A percentile compares a stretch with the other conserved stretches of the same genome.
Conservation (phyloP, 2,113 vertebrate species). For the Mobula birostris region DNA sequence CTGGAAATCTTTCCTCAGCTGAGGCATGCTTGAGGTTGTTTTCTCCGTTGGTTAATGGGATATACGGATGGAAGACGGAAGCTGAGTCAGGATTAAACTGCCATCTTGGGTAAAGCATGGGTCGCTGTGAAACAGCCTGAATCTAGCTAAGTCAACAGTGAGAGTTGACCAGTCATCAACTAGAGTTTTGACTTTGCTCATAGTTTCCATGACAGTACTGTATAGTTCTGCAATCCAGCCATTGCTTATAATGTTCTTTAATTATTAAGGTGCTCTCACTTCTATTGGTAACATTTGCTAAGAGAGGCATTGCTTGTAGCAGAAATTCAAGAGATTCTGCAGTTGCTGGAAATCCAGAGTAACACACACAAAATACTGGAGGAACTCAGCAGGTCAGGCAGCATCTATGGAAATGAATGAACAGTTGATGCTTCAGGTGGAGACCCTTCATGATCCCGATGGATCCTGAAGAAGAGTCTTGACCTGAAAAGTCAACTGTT, state of each 20-base stretch:
- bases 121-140: background rate
- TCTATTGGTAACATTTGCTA: background rate
- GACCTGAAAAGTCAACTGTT: too few relatives aligned
- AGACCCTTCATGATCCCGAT: too few relatives aligned
- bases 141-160: background rate
- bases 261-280: background rate
- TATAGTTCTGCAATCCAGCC: background rate
- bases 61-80: background rate
- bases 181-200: background rate
- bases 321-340: too few relatives aligned
- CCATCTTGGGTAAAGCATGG: background rate
- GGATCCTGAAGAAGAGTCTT: too few relatives aligned
- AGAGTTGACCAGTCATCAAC: background rate
- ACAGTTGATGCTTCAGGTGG: too few relatives aligned
- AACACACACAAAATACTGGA: too few relatives aligned
- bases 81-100: background rate
- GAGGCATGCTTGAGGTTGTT: background rate
- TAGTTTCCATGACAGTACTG: too few relatives aligned
- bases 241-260: background rate
- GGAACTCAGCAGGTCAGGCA: too few relatives aligned
- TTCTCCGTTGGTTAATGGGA: background rate
- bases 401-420: too few relatives aligned
- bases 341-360: too few relatives aligned
- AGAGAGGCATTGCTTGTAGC: too few relatives aligned
- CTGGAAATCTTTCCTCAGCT: background rate